Evolutionary conservation across 1,140 invertebrate species (phyloP).

Genomic region (Lethrus apterus): DNA sequence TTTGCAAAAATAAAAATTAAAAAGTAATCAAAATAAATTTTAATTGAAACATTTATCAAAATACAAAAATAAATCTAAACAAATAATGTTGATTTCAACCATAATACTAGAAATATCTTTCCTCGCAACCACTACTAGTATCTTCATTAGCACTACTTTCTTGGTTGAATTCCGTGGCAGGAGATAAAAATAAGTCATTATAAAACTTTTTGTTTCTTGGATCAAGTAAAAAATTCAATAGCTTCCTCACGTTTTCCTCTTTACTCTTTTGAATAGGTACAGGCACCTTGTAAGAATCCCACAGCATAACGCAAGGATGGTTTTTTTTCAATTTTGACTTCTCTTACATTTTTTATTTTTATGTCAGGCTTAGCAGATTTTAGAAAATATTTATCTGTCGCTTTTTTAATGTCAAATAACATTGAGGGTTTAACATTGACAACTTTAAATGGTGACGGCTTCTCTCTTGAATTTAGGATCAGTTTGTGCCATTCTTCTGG

Average conservation of each 20-base stretch:
- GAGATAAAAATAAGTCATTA: conserved; percentile 1
- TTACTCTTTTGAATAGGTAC: conserved; percentile 5
- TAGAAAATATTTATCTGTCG: conserved; percentile 1
- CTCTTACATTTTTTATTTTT: conserved; percentile 4
- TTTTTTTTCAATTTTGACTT: conserved; percentile 3
- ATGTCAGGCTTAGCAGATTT: neutral
- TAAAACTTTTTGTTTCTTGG: no score
- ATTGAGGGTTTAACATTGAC: conserved; percentile 3
- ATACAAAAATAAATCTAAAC: no score
- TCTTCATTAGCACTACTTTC: neutral
- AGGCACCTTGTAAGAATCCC: neutral
- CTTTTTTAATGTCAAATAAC: neutral
- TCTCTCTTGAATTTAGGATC: conserved; percentile 8
- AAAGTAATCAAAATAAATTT: no score
- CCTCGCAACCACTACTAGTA: conserved; percentile 4
- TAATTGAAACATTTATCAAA: no score
- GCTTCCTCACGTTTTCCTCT: conserved; percentile 1
- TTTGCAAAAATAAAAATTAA: no score
- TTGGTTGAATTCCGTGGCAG: conserved; percentile 2
- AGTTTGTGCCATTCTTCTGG: no score
- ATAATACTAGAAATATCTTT: no score
- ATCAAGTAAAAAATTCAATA: neutral
- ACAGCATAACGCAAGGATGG: neutral
- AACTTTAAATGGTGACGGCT: conserved; percentile 3
- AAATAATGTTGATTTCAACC: no score